Conservation (phyloP, 2,113 vertebrate genomes). For the Caranx ignobilis region DNA sequence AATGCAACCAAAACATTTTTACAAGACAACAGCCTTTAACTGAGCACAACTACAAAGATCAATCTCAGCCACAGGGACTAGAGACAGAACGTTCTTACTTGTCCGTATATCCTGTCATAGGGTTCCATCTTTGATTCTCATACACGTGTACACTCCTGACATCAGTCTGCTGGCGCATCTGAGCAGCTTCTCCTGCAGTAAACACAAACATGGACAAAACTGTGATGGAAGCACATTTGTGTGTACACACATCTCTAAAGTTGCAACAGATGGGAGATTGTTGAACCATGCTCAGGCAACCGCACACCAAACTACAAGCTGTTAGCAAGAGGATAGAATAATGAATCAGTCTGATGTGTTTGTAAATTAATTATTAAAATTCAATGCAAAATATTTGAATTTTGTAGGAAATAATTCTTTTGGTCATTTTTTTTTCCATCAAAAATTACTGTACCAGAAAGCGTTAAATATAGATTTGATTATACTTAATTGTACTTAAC, state of each 20-base stretch:
- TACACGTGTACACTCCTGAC: conserved; percentile 91
- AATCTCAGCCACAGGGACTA: background rate
- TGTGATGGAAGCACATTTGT: background rate
- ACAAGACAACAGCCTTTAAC: background rate
- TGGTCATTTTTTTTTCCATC: background rate
- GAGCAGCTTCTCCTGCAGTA: conserved; percentile 79
- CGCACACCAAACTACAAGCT: conserved; percentile 24
- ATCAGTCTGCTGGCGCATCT: conserved; percentile 88
- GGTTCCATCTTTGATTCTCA: conserved; percentile 99
- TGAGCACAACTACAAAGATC: background rate
- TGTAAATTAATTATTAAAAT: background rate
- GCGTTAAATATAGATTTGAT: background rate
- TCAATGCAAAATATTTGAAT: background rate
- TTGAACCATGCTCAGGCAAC: conserved; percentile 6
- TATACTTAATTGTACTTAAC: background rate
- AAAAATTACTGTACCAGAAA: background rate
- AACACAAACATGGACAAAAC: background rate
- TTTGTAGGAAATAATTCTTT: background rate
- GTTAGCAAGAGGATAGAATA: conserved; percentile 2
- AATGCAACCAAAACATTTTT: background rate
- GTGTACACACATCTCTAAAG: background rate
- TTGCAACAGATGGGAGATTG: background rate
- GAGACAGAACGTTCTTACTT: conserved; percentile 80
- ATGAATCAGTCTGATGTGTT: background rate
- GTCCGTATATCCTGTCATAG: conserved; percentile 94